Conservation (phyloP, 2,797 vertebrate species). For the Acipenser transmontanus region DNA sequence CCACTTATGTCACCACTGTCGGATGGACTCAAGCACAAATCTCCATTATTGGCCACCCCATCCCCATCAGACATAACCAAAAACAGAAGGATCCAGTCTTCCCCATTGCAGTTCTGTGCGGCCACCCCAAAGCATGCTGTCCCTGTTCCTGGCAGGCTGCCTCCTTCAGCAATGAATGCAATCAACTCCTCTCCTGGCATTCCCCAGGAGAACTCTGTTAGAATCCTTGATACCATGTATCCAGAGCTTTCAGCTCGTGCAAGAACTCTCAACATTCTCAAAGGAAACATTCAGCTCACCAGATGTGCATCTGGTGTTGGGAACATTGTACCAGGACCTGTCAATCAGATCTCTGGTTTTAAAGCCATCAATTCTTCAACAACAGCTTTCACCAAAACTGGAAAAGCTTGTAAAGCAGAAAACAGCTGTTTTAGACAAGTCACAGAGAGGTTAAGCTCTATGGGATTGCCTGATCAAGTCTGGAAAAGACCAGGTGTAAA, state of each 20-base stretch:
- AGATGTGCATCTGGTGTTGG: constrained; percentile 48
- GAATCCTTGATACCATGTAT: constrained; percentile 90
- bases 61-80: constrained; percentile 46
- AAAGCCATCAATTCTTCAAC: constrained; percentile 74
- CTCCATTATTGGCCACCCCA: constrained; percentile 43
- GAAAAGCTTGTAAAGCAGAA: constrained; percentile 35
- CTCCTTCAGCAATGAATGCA: constrained; percentile 48
- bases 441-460: constrained; percentile 10
- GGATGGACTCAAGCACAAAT: constrained; percentile 34
- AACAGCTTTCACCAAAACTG: constrained; percentile 86
- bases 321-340: constrained; percentile 36
- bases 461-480: constrained; percentile 26
- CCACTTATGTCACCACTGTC: constrained; percentile 38
- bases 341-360: constrained; percentile 67
- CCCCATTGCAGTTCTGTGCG: constrained; percentile 89
- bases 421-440: constrained; percentile 1
- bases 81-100: constrained; percentile 59
- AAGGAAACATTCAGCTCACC: constrained; percentile 73
- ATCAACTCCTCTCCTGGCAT: constrained; percentile 43
- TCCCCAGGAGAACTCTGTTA: constrained; percentile 84
- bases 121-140: constrained; percentile 91
- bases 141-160: constrained; percentile 85
- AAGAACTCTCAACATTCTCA: constrained; percentile 84
- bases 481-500: constrained; percentile 51
- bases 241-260: constrained; percentile 87